These are phyloP conservation scores for Tetranychus truncatus DNA, from an alignment of 2,888 invertebrate genomes.

Conservation along the genomic window DNA sequence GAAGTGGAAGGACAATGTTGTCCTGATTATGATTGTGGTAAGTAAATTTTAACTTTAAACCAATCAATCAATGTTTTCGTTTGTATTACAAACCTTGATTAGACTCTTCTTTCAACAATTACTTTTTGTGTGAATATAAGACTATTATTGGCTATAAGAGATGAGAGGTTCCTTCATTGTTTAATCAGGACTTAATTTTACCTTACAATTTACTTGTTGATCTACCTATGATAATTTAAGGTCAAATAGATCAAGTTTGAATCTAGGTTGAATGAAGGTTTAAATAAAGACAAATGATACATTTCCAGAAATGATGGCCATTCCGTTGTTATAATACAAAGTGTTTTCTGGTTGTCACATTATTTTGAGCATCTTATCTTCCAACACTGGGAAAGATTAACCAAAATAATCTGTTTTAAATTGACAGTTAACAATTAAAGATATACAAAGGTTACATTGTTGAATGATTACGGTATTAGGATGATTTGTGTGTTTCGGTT, in stretches of 20 bases:
- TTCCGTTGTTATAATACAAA: not conserved
- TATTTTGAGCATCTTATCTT: not conserved
- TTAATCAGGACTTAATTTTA: too few relatives aligned
- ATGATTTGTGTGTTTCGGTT: not conserved
- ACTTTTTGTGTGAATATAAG: too few relatives aligned
- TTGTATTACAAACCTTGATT: not conserved
- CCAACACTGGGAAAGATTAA: not conserved
- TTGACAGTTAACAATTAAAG: not conserved
- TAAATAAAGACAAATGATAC: too few relatives aligned
- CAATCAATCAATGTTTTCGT: not conserved
- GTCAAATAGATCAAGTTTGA: too few relatives aligned
- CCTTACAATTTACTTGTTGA: too few relatives aligned
- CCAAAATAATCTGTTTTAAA: not conserved
- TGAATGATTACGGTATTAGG: not conserved
- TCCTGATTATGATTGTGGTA: conserved; percentile 47
- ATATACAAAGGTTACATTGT: not conserved
- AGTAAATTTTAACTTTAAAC: not conserved
- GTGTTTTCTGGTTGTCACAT: not conserved
- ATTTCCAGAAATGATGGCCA: not conserved
- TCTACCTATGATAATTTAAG: too few relatives aligned
- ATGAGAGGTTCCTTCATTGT: too few relatives aligned
- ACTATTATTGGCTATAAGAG: too few relatives aligned
- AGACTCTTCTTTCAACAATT: too few relatives aligned
- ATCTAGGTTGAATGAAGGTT: too few relatives aligned
- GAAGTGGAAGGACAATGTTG: conserved; percentile 57